Evolutionary conservation across 1,140 invertebrate genomes (phyloP), one percentile per base, ranked within the genome.

Genomic region (Drosophila guanche): DNA sequence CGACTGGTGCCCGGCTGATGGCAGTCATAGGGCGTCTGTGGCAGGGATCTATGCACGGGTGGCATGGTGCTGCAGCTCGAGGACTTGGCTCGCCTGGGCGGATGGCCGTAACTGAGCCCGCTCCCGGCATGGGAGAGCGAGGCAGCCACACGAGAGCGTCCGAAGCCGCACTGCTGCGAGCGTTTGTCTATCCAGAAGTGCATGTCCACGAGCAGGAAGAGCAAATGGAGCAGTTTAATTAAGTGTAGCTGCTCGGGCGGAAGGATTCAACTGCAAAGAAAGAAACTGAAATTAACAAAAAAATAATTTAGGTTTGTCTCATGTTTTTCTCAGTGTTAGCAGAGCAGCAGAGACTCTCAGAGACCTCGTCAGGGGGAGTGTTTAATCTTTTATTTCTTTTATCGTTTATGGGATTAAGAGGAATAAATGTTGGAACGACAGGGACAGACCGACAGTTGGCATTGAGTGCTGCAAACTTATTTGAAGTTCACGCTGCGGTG

Each of bases 121-220:
- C 68, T 89, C 41, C 81, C 91, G 25, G 84, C 89, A 51, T 89
- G 89, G 7, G 90, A 90, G 29, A 91, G 48, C 4, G 90, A 91
- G 45, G 90, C 90, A 16, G 90, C 90, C 29, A 91, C 90, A 14
- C 90, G 88, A 7, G 90, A 90, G 70, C 94, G 92, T 68, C 92
- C 94, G 86, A 94, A 95, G 37, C 93, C 93, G 90, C 94, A 94
- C 75, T 92, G 90, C 92, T 94, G 94, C 86, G 94, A 94, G 53
- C 94, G 93, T 91, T 95, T 95, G 88, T 95, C 94, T 89, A 95
- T 95, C 94, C 94, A 95, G 92, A 95, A 95, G 94, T 95, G 94
- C 94, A 95, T 95, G 6, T 29, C 22, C 46, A 8, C 7, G 27
- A 43, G 46, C 45, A 43, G 20, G 10, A 55, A 58, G 42, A 69